A percentile compares a stretch with the other conserved stretches of the same genome.
Evolutionary conservation across 53 echinoderm and acorn worm genomes (phyloP).

Genomic region (Mesocentrotus franciscanus): DNA sequence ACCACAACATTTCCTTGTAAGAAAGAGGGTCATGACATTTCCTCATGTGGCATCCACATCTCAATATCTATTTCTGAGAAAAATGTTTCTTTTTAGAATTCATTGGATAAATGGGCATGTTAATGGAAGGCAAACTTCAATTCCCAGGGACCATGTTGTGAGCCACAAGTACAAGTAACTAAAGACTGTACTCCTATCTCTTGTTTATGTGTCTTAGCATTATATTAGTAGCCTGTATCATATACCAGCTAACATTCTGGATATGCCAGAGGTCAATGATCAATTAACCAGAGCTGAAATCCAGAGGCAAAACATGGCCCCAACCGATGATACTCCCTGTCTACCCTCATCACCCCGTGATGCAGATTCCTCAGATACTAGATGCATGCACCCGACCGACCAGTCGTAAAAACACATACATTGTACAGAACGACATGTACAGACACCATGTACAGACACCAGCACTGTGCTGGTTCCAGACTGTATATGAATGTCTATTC

Average conservation of each 20-base stretch:
- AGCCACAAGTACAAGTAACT: neutral
- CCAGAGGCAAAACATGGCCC: conserved; percentile 38
- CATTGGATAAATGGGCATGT: neutral
- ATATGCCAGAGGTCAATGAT: conserved; percentile 32
- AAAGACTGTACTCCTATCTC: neutral
- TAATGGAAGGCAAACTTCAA: neutral
- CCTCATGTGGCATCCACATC: neutral
- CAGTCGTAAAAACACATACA: neutral
- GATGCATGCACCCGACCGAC: neutral
- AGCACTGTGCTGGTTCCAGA: neutral
- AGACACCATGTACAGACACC: neutral
- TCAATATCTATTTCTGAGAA: neutral
- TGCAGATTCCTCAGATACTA: conserved; percentile 55
- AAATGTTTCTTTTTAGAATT: neutral
- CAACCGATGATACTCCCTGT: conserved; percentile 33
- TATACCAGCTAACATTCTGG: conserved; percentile 36
- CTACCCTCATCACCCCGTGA: conserved; percentile 44
- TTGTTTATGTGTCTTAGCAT: neutral
- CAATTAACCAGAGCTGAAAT: neutral
- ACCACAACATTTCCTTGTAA: neutral
- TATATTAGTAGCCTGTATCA: neutral
- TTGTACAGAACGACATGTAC: neutral
- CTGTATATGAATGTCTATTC: conserved; percentile 46
- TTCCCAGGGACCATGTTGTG: neutral
- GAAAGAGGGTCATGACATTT: neutral